Evolutionary conservation across 2,888 invertebrate genomes (phyloP), one percentile per base, ranked within the genome.

Genomic region (Scrobipalpa costella): DNA sequence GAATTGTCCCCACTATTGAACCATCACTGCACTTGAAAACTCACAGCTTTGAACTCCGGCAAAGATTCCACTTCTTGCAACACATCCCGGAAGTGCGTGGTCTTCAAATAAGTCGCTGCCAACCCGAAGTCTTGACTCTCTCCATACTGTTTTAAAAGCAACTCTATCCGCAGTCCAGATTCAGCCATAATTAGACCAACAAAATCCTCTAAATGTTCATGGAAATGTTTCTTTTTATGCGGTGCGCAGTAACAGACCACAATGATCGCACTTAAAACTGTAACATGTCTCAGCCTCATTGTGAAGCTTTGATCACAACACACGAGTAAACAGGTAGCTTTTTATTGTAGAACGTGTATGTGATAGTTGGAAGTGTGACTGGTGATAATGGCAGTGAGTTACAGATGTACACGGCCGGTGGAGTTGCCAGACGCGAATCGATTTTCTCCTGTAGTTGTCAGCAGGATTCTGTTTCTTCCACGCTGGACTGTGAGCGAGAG

Each of bases 151-250:
- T 21, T 60, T 33, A 60, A 34, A 7, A 60, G 11, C 15, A 27
- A 34, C 27, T 60, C 60, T 27, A 60, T 8, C 19, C 49, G 33
- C 27, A 60, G 34, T 27, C 60, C 60, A 13, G 60, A 60, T 9
- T 60, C 47, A 2, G 47, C 60, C 27, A 60, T 8, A 15, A 61
- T 64, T 17, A 63, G 15, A 15, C 52, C 59, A 3, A 63, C 36
- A 15, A 58, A 63, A 47, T 58, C 52, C 27, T 63, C 59, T 7
- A 58, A 11, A 40, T 58, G 59, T 21, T 63, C 76, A 85, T 64
- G 87, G 86, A 74, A 86, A 84, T 7, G 11, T 34, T 33, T 49
- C 27, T 27, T 49, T n/a, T 49, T 33, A 60, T 34, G 33, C 8
- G 60, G 61, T 11, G 60, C 60, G n/a, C 27, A 6, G 9, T 17